phyloP scores from a whole-genome alignment of 2,113 vertebrate species.

The Lota lota region DNA sequence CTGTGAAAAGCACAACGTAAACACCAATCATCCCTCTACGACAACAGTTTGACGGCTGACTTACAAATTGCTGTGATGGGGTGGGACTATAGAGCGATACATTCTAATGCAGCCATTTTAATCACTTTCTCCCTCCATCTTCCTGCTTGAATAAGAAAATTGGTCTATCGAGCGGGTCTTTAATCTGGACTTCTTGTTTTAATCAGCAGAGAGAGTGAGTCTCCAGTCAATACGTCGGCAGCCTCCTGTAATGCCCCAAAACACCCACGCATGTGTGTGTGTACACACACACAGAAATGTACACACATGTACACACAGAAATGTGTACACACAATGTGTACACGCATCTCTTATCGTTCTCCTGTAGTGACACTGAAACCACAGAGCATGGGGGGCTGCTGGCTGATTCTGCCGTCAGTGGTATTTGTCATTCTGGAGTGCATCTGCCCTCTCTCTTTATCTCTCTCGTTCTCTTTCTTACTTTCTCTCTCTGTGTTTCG shows the following conservation, averaged over 20 bases:
- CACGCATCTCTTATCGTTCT: not conserved
- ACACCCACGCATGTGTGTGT: not conserved
- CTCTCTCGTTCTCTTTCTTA: not conserved
- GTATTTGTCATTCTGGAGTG: slow-evolving; percentile 35
- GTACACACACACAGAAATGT: too few species aligned
- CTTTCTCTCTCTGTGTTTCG: slow-evolving; percentile 9
- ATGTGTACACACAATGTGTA: not conserved
- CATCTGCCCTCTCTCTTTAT: not conserved
- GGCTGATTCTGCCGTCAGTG: slow-evolving; percentile 10
- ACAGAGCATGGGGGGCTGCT: slow-evolving; percentile 11
- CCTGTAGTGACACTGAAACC: slow-evolving; percentile 1
- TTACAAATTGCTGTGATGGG: too few species aligned
- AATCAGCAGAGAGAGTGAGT: slow-evolving; percentile 40
- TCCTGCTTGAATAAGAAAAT: slow-evolving; percentile 27
- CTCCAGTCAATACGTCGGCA: slow-evolving; percentile 29
- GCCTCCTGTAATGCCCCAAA: slow-evolving; percentile 1
- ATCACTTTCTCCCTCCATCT: slow-evolving; percentile 12
- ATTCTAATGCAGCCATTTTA: too few species aligned
- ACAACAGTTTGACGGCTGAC: too few species aligned
- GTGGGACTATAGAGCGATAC: too few species aligned
- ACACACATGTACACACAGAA: not conserved
- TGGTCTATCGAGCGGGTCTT: slow-evolving; percentile 58
- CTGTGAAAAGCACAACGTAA: too few species aligned
- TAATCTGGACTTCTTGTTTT: slow-evolving; percentile 61
- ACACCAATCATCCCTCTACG: too few species aligned